Evolutionary conservation across 2,797 vertebrate genomes (phyloP).

Genomic region (Pipistrellus kuhlii): DNA sequence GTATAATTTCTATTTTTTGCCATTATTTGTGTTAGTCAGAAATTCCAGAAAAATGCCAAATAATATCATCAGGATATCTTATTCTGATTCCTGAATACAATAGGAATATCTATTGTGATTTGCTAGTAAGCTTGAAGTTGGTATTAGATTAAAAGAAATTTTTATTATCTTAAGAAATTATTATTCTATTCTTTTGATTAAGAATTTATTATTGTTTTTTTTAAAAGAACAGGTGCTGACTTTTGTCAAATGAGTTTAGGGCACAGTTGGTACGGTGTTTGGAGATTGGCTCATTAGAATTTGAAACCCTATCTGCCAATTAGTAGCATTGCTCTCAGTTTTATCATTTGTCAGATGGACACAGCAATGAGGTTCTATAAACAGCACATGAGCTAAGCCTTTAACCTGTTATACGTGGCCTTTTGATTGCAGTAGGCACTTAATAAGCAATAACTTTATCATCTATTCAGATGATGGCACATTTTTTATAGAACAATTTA

Average conservation of each 20-base stretch:
- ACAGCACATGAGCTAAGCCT: background rate
- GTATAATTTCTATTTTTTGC: background rate
- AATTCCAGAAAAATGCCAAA: background rate
- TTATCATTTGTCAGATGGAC: background rate
- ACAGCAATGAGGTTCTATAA: background rate
- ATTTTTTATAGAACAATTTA: background rate
- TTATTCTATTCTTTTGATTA: background rate
- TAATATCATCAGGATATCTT: background rate
- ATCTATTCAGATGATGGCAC: background rate
- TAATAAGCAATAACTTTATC: background rate
- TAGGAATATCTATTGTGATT: background rate
- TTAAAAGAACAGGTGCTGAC: background rate
- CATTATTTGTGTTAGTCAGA: background rate
- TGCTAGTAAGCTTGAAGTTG: background rate
- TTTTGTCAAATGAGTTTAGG: background rate
- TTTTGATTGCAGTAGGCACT: background rate
- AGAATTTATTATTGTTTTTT: background rate
- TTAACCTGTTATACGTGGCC: background rate
- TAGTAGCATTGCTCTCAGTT: background rate
- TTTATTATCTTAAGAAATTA: slow-evolving; percentile 5
- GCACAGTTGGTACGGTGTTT: too few species aligned
- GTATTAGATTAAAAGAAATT: background rate
- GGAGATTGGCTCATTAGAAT: background rate
- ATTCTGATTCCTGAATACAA: background rate
- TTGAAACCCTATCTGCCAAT: background rate